Evolutionary conservation across 2,113 vertebrate genomes (phyloP).

Genomic region (Ranitomeya imitator): DNA sequence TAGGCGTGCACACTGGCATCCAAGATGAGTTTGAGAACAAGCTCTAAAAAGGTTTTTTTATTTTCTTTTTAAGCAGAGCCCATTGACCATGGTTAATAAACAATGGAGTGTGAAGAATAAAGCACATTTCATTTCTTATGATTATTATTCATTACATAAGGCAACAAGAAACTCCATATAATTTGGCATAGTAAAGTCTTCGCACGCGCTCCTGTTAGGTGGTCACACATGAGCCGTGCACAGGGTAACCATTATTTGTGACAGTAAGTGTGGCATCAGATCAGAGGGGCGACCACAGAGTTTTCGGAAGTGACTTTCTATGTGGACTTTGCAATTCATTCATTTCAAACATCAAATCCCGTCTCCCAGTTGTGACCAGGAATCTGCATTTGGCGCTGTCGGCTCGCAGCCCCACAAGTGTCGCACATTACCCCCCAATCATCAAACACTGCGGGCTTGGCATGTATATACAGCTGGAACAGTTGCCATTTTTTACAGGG

Average conservation of each 20-base stretch:
- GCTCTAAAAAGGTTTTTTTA: no score
- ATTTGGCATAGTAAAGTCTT: background rate
- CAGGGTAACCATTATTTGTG: background rate
- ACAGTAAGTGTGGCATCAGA: background rate
- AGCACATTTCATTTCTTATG: no score
- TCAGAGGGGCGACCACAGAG: slow-evolving; percentile 6
- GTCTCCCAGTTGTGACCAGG: slow-evolving; percentile 42
- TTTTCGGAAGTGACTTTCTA: slow-evolving; percentile 21
- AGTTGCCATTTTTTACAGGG: slow-evolving; percentile 36
- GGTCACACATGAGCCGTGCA: background rate
- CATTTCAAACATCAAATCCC: slow-evolving; percentile 16
- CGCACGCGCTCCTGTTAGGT: background rate
- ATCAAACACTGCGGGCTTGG: slow-evolving; percentile 19
- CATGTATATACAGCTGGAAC: slow-evolving; percentile 40
- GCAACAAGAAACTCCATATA: background rate
- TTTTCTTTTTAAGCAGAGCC: no score
- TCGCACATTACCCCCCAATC: background rate
- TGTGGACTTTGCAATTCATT: slow-evolving; percentile 15
- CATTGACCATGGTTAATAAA: no score
- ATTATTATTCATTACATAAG: no score
- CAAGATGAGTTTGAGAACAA: no score
- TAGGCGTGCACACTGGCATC: no score
- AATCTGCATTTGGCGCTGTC: slow-evolving; percentile 46
- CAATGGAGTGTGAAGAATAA: no score
- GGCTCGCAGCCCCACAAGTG: slow-evolving; percentile 38